phyloP scores from a whole-genome alignment of 2,797 vertebrate genomes.

The Kryptolebias ocellatus region DNA sequence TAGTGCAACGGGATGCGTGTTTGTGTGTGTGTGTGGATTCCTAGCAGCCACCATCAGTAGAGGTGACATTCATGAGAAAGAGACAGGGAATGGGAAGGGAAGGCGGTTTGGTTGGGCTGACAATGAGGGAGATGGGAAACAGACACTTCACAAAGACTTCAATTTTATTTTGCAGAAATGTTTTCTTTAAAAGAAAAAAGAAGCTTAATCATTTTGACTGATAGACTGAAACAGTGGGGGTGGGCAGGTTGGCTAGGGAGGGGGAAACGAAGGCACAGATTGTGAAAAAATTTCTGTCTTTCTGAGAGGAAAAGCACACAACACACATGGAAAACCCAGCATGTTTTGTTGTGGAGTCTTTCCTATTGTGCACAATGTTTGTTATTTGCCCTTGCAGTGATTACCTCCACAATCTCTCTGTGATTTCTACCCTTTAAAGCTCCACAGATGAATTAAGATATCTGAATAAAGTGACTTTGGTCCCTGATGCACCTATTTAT shows the following conservation, averaged over 20 bases:
- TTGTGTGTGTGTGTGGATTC: conserved; percentile 77
- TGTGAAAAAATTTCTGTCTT: conserved; percentile 76
- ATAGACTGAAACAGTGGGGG: conserved; percentile 44
- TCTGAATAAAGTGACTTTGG: conserved; percentile 48
- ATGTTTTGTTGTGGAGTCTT: conserved; percentile 37
- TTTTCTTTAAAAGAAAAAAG: conserved; percentile 6
- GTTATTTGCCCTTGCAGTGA: conserved; percentile 26
- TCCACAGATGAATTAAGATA: conserved; percentile 26
- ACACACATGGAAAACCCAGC: conserved; percentile 24
- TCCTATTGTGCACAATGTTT: conserved; percentile 40
- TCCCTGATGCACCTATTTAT: conserved; percentile 62
- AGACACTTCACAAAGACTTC: conserved; percentile 57
- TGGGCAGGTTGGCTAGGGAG: not conserved
- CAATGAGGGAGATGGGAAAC: conserved; percentile 53
- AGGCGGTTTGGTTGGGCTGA: conserved; percentile 20
- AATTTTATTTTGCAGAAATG: conserved; percentile 49
- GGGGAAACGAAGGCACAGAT: conserved; percentile 54
- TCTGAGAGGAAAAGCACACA: conserved; percentile 61
- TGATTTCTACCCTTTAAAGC: conserved; percentile 38
- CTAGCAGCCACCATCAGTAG: conserved; percentile 84
- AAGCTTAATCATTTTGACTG: conserved; percentile 46
- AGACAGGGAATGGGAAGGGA: conserved; percentile 46
- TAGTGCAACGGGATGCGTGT: conserved; percentile 74
- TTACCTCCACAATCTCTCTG: conserved; percentile 38
- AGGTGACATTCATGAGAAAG: conserved; percentile 86